Base-by-base conservation (phyloP, 2,888 invertebrate genomes). In the Tiphia femorata region DNA sequence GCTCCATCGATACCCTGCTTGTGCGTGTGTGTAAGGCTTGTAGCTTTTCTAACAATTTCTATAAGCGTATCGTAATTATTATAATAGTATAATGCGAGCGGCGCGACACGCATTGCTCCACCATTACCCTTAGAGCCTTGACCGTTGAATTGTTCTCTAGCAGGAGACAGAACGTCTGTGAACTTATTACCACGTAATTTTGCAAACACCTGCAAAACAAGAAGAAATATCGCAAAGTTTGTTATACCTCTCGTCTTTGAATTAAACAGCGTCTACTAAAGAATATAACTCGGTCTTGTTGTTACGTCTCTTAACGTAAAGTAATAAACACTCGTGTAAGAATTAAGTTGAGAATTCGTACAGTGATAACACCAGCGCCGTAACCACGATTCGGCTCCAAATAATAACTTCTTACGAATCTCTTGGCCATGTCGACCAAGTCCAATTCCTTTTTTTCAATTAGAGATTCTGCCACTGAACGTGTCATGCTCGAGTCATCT, bases 81-180 rank as follows among this genome's bases (percentile, higher is more conserved):
- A 54, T 86, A 84, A 64, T 84, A 88, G 78, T 87, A 91, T 38
- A 93, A 79, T 0, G 90, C 87, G 33, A 91, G 81, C 1, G 92
- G 92, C 17, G 89, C 84, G 20, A 91, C 85, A 70, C 92, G 84
- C 92, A 93, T 92, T 0, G 91, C 91, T 38, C 89, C 91, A 1
- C 92, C 92, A 82, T 92, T 93, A n/a, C 92, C 93, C 82, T 86
- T 91, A 1, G 92, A 92, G 1, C 93, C 92, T 58, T 70, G 56
- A 1, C 92, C 91, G 67, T 85, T 79, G 78, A 91, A 92, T 76
- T 91, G 91, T 66, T 87, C 85, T 43, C 77, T 84, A 2, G 91
- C 92, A 21, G 92, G 91, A 44, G 82, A 82, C 69, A 86, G 87
- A 1, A 90, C 83, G 79, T 92, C 87, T 29, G 84, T 80, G 77